Conservation (phyloP, 2,113 vertebrate genomes). For the Speoplatyrhinus poulsoni region DNA sequence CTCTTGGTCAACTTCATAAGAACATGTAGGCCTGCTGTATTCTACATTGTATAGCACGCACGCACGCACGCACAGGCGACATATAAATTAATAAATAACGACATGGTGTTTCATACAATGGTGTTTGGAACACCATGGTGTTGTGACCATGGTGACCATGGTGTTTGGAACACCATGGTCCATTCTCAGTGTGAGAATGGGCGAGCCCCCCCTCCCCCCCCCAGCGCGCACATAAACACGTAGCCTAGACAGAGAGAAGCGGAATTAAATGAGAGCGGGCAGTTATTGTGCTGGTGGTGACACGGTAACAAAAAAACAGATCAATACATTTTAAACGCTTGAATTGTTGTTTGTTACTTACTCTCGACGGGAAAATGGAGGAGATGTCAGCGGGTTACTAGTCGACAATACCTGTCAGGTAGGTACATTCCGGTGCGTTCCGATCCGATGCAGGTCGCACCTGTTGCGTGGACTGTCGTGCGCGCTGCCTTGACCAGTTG, state of each 20-base stretch:
- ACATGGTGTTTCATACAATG: too few species aligned
- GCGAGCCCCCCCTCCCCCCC: rapidly evolving
- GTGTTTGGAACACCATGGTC: background rate
- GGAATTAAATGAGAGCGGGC: background rate
- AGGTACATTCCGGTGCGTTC: background rate
- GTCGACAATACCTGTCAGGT: background rate
- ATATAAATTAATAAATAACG: too few species aligned
- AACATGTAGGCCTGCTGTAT: too few species aligned
- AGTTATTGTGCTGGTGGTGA: background rate
- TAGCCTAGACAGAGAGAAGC: background rate
- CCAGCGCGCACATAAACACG: background rate
- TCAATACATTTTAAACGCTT: background rate
- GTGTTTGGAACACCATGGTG: too few species aligned
- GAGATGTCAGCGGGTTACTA: background rate
- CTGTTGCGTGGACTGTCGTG: background rate
- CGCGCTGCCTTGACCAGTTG: background rate
- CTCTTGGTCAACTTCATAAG: too few species aligned
- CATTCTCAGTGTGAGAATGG: background rate
- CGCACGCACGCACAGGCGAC: too few species aligned
- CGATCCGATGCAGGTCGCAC: background rate
- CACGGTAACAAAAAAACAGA: background rate
- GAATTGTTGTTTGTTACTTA: too few species aligned
- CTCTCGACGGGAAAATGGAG: background rate
- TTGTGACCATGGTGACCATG: too few species aligned
- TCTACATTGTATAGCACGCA: too few species aligned